Evolutionary conservation across 2,797 vertebrate species (phyloP).

Genomic region (Spea hammondii): DNA sequence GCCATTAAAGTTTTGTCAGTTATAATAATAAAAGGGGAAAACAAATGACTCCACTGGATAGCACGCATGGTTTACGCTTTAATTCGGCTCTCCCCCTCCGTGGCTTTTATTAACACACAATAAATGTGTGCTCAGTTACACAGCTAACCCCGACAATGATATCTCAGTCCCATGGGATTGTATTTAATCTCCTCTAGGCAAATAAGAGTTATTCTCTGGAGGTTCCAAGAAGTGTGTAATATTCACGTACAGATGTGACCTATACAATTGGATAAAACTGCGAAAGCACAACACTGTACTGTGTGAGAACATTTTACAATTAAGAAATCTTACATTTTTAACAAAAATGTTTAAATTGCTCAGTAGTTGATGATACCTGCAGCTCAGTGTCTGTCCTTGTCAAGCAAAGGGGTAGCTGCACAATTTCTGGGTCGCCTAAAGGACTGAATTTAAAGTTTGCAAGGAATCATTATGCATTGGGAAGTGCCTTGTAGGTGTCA

Average conservation of each 20-base stretch:
- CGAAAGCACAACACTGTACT: background rate
- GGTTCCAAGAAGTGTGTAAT: conserved; percentile 32
- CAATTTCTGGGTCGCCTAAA: too few species aligned
- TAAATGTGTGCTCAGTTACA: conserved; percentile 62
- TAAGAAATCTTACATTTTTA: too few species aligned
- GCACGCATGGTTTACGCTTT: conserved; percentile 62
- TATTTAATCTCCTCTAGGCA: conserved; percentile 27
- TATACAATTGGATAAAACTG: conserved; percentile 14
- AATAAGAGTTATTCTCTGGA: conserved; percentile 32
- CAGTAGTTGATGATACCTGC: too few species aligned
- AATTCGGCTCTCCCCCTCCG: conserved; percentile 59
- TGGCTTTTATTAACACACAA: conserved; percentile 59
- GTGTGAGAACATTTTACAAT: background rate
- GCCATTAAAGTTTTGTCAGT: conserved; percentile 54
- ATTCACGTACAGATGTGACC: conserved; percentile 36
- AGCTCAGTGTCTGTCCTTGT: too few species aligned
- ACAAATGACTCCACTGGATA: conserved; percentile 66
- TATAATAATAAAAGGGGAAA: conserved; percentile 60
- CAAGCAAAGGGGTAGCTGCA: too few species aligned
- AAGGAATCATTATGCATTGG: too few species aligned
- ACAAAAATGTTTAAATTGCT: too few species aligned
- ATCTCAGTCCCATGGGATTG: conserved; percentile 56
- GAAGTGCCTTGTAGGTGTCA: too few species aligned
- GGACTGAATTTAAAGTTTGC: too few species aligned
- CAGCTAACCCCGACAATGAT: conserved; percentile 59